These are phyloP conservation scores for Sphenopsis melanotis DNA, from an alignment of 2,797 vertebrate species.

Conservation along the genomic window DNA sequence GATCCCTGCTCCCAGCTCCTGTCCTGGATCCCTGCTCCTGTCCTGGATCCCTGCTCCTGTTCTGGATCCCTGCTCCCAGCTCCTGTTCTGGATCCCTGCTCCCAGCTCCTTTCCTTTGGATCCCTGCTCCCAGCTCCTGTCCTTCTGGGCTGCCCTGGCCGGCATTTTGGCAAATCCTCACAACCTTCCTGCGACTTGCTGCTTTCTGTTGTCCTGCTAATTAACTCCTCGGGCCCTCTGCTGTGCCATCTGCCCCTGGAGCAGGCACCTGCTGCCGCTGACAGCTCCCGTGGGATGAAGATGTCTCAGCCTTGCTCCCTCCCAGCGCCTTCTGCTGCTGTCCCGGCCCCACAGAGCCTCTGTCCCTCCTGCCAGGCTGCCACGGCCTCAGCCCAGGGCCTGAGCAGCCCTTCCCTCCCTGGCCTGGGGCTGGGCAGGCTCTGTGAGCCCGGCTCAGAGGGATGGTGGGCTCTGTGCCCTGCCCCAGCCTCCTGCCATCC, in stretches of 20 bases:
- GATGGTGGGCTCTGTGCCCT: too few relatives aligned
- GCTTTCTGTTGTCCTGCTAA: constrained; percentile 6
- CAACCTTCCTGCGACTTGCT: background rate
- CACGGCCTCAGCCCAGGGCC: accelerated
- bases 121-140: too few relatives aligned
- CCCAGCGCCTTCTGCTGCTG: constrained; percentile 24
- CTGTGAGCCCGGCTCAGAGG: background rate
- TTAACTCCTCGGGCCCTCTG: constrained; percentile 4
- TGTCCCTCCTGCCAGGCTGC: background rate
- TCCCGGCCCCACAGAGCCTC: background rate
- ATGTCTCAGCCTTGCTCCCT: constrained; percentile 34
- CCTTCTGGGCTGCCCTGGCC: background rate
- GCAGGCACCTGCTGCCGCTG: background rate
- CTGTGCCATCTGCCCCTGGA: constrained; percentile 33
- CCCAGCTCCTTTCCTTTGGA: too few relatives aligned
- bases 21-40: accelerated
- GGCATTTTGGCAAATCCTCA: background rate
- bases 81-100: too few relatives aligned
- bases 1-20: too few relatives aligned
- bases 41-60: accelerated
- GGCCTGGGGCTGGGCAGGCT: accelerated
- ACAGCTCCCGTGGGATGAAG: constrained; percentile 38
- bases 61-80: too few relatives aligned
- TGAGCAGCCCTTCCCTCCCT: accelerated
- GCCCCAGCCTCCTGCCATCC: background rate